Evolutionary conservation across 2,888 invertebrate genomes (phyloP), one percentile per base, ranked within the genome.

Genomic region (Apodemia mormo): DNA sequence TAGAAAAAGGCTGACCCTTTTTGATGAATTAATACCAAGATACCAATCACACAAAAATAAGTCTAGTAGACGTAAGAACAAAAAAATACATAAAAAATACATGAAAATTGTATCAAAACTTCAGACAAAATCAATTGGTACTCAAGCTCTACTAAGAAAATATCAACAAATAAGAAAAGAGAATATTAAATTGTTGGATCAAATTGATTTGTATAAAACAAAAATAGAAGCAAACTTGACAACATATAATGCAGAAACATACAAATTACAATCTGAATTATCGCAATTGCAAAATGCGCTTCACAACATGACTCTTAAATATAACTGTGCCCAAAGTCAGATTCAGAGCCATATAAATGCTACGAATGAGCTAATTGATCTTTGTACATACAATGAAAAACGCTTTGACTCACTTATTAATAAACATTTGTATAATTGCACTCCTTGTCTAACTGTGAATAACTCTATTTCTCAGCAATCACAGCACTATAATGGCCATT

Each of bases 211-310:
- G 10, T 54, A 54, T 22, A 54, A 54, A 54, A 22, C 54, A 22
- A n/a, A 54, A 54, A 52, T 54, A 54, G 22, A 54, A n/a, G 14
- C 10, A 54, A 54, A 54, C 5, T 54, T 54, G 8, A 8, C 54
- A n/a, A 54, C 5, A 54, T n/a, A 54, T n/a, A 54, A n/a, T 6
- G n/a, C 14, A n/a, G 52, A 54, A 54, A 54, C n/a, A n/a, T n/a
- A n/a, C n/a, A 54, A n/a, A 14, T n/a, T 54, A 54, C 52, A 54
- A 54, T n/a, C 14, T 54, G n/a, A 54, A 54, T n/a, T n/a, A 54
- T 54, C 6, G 9, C 14, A n/a, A 54, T n/a, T 54, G n/a, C 52
- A 54, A 54, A n/a, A n/a, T 56, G 22, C n/a, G 8, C 22, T 29
- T 9, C 56, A 29, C 9, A 8, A 56, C 29, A 8, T 56, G 56